Evolutionary conservation across 2,113 vertebrate genomes (phyloP), one percentile per base, ranked within the genome.

Genomic region (Oreocharis arfaki): DNA sequence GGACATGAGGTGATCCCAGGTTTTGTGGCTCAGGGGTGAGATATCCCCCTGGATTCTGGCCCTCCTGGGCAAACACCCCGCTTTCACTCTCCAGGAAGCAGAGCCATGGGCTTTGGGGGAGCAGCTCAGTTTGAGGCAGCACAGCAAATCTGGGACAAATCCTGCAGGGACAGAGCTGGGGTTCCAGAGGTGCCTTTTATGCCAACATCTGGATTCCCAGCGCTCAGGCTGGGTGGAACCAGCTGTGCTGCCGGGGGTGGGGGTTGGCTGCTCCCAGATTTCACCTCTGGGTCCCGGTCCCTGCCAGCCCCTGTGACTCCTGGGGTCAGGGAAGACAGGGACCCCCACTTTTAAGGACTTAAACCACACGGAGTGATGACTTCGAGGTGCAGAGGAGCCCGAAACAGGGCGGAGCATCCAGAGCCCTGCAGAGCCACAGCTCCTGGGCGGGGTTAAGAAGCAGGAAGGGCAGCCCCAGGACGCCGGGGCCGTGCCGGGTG

Each of bases 401-500:
- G 4, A 6, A 7, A 8, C 1, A 13, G 20, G 69, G 65, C 13
- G 4, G 37, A 49, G 74, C 0, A 6, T 0, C 37, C 63, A 6
- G 9, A 68, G 41, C 56, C 16, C 30, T 8, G 53, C 44, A 16
- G n/a, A n/a, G n/a, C n/a, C n/a, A 42, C 37, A 24, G n/a, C 7
- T 32, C 33, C 26, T 23, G 11, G 46, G 7, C 3, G 4, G 24
- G 56, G n/a, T 9, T 27, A 9, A 8, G 10, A 16, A 3, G 26
- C 2, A 10, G 30, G 28, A 18, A 3, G 46, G 23, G 67, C 2
- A 11, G 19, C 0, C 30, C 12, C 7, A 2, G 32, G 59, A 1
- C 1, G 23, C 1, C 8, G 8, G 41, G 39, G 61, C 20, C 9
- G 3, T 6, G 19, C 23, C 0, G 22, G 35, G 9, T 1, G 37